Percentiles rank a stretch among this genome's conserved stretches.
Conservation (phyloP, 2,113 vertebrate genomes). For the Kryptolebias marmoratus region DNA sequence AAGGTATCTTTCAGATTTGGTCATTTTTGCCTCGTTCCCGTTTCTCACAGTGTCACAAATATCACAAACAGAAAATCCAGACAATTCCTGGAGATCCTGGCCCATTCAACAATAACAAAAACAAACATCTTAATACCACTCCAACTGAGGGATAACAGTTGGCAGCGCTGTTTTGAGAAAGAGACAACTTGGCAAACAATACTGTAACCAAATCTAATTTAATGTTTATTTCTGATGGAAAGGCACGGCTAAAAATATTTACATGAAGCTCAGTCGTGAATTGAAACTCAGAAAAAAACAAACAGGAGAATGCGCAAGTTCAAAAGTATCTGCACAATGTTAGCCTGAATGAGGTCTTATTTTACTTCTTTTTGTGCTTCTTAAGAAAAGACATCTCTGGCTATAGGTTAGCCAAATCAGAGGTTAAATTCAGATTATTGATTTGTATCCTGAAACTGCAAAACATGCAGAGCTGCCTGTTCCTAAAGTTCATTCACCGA, state of each 20-base stretch:
- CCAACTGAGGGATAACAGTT: background rate
- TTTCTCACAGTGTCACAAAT: background rate
- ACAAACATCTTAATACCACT: background rate
- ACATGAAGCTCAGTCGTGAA: background rate
- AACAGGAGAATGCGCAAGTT: background rate
- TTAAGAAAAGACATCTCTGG: background rate
- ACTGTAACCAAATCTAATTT: background rate
- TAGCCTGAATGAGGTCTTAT: no score
- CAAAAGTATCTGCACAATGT: no score
- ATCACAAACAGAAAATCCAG: background rate
- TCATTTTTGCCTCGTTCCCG: background rate
- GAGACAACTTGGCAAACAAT: background rate
- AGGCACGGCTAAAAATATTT: background rate
- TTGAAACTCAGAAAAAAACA: background rate
- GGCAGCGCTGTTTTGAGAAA: slow-evolving; percentile 1
- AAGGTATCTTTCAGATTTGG: background rate
- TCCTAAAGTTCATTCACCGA: background rate
- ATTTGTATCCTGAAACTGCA: background rate
- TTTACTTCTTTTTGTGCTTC: no score
- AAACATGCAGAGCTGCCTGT: background rate
- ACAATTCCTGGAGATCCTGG: background rate
- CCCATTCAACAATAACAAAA: background rate
- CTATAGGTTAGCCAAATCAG: background rate
- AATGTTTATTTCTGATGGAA: background rate
- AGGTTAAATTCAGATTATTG: background rate